Evolutionary conservation across 1,140 invertebrate species (phyloP).

Genomic region (Euglossa dilemma): DNA sequence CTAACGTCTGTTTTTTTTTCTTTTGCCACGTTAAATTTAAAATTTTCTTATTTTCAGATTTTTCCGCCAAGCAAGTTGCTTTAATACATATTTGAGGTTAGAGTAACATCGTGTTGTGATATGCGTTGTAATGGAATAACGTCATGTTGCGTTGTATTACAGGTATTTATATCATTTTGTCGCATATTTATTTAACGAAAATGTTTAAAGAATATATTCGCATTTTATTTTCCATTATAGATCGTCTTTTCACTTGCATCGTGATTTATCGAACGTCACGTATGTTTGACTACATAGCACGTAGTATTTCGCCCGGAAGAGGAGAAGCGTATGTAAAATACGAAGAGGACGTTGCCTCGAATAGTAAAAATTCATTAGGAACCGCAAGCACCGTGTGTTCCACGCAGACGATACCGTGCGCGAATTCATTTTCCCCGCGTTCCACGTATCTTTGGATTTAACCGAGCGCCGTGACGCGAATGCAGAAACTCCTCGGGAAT

Average conservation of each 20-base stretch:
- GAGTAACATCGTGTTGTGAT: not conserved
- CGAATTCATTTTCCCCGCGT: slow-evolving; percentile 59
- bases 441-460: slow-evolving; percentile 63
- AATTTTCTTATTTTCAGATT: not conserved
- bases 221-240: too few relatives aligned
- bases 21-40: not conserved
- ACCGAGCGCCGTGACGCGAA: slow-evolving; percentile 58
- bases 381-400: not conserved
- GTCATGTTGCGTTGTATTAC: too few relatives aligned
- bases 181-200: not conserved
- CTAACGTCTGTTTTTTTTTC: not conserved
- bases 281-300: not conserved
- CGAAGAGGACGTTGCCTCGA: not conserved
- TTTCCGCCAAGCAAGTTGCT: not conserved
- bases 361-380: slow-evolving; percentile 41
- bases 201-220: too few relatives aligned
- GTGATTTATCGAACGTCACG: not conserved
- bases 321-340: not conserved
- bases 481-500: slow-evolving; percentile 20
- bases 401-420: slow-evolving; percentile 31
- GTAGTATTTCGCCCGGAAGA: not conserved
- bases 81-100: not conserved
- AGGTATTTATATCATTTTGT: too few relatives aligned
- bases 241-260: not conserved
- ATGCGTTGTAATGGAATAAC: too few relatives aligned